Percentiles rank a stretch among this genome's conserved stretches.
These are phyloP conservation scores for Phalloptychus januarius DNA, from an alignment of 2,797 vertebrate species.

Conservation along the genomic window DNA sequence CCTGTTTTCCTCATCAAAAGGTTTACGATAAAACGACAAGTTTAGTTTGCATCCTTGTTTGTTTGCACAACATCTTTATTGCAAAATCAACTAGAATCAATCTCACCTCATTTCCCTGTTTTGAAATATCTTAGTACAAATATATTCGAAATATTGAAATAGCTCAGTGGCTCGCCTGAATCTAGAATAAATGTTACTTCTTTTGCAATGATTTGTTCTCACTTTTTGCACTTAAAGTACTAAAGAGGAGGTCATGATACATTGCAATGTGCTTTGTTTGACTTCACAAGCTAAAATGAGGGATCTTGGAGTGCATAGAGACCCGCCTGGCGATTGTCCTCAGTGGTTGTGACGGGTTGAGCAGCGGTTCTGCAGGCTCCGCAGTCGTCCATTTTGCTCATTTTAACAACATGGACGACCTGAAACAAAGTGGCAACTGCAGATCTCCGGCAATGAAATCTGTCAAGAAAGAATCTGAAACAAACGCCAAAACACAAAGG, in stretches of 20 bases:
- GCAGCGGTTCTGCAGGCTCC: neutral
- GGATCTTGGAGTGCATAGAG: neutral
- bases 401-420: neutral
- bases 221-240: neutral
- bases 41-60: too few species aligned
- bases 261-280: neutral
- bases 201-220: neutral
- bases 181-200: neutral
- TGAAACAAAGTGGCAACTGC: neutral
- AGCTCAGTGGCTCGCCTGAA: neutral
- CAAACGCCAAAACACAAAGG: neutral
- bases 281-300: neutral
- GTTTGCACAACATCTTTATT: too few species aligned
- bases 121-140: neutral
- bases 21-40: too few species aligned
- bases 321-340: neutral
- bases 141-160: neutral
- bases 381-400: neutral
- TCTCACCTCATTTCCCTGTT: neutral
- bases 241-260: neutral
- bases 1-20: too few species aligned
- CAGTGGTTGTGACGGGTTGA: neutral
- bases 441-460: neutral
- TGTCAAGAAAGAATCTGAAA: neutral
- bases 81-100: too few species aligned